Evolutionary conservation across 23 tunicate species (phyloP).

Genomic region (Oikopleura vanhoeffeni): DNA sequence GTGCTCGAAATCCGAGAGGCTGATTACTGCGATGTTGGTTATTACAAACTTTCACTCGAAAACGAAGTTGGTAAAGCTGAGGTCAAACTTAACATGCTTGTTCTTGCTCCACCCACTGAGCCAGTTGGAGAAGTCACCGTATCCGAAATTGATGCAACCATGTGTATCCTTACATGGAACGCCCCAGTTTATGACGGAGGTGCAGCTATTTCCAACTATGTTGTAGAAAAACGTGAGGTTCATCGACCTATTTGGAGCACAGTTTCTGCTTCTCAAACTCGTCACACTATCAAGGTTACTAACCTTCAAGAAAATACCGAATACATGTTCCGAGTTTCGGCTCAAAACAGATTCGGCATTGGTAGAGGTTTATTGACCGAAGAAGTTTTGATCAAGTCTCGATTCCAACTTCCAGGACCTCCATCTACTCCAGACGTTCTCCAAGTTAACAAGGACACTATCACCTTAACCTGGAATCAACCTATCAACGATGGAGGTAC

Average conservation of each 20-base stretch:
- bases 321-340: constrained; percentile 55
- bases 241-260: constrained; percentile 51
- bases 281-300: constrained; percentile 45
- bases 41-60: constrained; percentile 33
- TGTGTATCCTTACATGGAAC: constrained; percentile 48
- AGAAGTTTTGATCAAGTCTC: constrained; percentile 31
- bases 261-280: constrained; percentile 49
- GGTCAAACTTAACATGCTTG: constrained; percentile 35
- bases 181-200: constrained; percentile 76
- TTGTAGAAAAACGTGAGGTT: constrained; percentile 72
- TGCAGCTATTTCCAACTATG: constrained; percentile 62
- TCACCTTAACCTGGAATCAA: constrained; percentile 62
- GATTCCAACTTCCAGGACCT: constrained; percentile 25
- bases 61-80: constrained; percentile 44
- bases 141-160: constrained; percentile 32
- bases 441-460: constrained; percentile 39
- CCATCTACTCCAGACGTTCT: constrained; percentile 40
- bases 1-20: constrained; percentile 58
- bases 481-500: constrained; percentile 64
- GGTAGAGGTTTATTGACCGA: constrained; percentile 52
- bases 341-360: constrained; percentile 80
- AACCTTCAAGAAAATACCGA: constrained; percentile 48
- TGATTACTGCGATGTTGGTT: constrained; percentile 43
- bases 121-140: background rate
- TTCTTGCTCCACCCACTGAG: constrained; percentile 26